Evolutionary conservation across 2,113 vertebrate species (phyloP).

Genomic region (Chamaetylas fuelleborni): DNA sequence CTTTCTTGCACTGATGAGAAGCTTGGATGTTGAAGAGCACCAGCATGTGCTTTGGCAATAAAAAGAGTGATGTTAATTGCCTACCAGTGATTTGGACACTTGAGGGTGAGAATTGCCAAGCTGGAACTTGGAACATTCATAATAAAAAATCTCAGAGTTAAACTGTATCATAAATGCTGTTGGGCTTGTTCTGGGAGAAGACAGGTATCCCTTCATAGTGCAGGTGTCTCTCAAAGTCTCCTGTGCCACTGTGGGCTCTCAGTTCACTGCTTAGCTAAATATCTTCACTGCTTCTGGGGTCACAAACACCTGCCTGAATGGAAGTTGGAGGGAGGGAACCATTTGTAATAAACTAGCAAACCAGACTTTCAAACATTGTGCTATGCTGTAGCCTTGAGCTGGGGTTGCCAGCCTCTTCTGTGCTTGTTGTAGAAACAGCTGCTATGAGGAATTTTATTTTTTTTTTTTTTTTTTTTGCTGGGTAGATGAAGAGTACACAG

Average conservation of each 20-base stretch:
- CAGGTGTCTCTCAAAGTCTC: not conserved
- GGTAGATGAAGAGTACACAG: not conserved
- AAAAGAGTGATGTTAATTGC: not conserved
- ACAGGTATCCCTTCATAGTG: not conserved
- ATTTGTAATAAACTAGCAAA: not conserved
- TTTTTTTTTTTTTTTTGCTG: not conserved
- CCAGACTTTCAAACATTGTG: not conserved
- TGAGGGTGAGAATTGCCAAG: not conserved
- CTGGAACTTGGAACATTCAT: not conserved
- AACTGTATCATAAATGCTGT: not conserved
- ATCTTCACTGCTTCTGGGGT: not conserved
- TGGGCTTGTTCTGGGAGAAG: not conserved
- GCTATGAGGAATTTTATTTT: not conserved
- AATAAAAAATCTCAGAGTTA: not conserved
- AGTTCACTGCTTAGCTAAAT: not conserved
- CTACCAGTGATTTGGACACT: not conserved
- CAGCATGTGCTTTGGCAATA: not conserved
- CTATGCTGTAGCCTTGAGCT: not conserved
- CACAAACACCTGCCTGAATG: not conserved
- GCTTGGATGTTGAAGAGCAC: not conserved
- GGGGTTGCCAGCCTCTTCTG: not conserved
- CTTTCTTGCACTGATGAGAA: not conserved
- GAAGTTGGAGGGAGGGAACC: not conserved
- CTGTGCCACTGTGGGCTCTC: not conserved
- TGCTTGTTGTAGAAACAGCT: not conserved